Evolutionary conservation across 2,888 invertebrate genomes (phyloP).

Genomic region (Ferdinandea cuprea): DNA sequence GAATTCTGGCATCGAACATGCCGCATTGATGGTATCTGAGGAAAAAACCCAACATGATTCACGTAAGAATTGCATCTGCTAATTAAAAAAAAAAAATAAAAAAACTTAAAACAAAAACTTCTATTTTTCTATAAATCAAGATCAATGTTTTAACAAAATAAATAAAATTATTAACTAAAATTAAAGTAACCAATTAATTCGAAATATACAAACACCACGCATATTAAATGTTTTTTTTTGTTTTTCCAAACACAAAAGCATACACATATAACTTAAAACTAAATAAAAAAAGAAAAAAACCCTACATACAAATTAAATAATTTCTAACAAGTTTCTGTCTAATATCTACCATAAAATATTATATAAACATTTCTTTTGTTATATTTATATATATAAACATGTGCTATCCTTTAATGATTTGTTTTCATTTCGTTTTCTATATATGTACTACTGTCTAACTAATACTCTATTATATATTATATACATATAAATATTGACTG

Average conservation of each 20-base stretch:
- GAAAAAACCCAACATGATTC: slow-evolving; percentile 91
- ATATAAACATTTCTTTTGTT: slow-evolving; percentile 18
- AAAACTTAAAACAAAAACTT: slow-evolving; percentile 37
- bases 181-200: slow-evolving; percentile 41
- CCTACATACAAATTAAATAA: slow-evolving; percentile 35
- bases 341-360: slow-evolving; percentile 47
- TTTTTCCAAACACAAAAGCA: slow-evolving; percentile 65
- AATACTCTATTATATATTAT: slow-evolving; percentile 30
- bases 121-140: slow-evolving; percentile 69
- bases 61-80: slow-evolving; percentile 86
- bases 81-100: slow-evolving; percentile 44
- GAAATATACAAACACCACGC: slow-evolving; percentile 60
- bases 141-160: slow-evolving; percentile 60
- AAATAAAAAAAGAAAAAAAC: slow-evolving; percentile 64
- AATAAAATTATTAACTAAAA: slow-evolving; percentile 56
- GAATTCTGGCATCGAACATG: slow-evolving; percentile 90
- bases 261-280: slow-evolving; percentile 67
- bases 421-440: slow-evolving; percentile 42
- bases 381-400: slow-evolving; percentile 6
- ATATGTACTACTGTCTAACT: slow-evolving; percentile 51
- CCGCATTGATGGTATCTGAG: slow-evolving; percentile 90
- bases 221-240: slow-evolving; percentile 67
- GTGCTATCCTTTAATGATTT: slow-evolving; percentile 29
- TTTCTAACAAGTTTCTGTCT: slow-evolving; percentile 53
- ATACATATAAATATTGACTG: slow-evolving; percentile 56